Percentiles rank a stretch among this genome's conserved stretches.
phyloP scores from a whole-genome alignment of 1,140 invertebrate genomes.

The Drosophila funebris region DNA sequence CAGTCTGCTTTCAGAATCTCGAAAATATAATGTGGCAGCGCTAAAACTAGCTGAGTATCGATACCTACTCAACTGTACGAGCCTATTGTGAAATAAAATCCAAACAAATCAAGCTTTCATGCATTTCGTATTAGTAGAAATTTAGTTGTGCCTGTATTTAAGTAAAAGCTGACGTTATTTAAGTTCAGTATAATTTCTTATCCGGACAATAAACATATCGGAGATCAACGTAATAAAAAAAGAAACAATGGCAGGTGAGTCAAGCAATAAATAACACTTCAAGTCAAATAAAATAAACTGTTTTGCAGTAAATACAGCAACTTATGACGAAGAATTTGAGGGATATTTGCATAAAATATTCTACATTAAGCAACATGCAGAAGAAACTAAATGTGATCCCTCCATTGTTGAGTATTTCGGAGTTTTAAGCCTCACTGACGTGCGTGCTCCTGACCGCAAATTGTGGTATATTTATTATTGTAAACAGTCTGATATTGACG shows the following conservation, averaged over 20 bases:
- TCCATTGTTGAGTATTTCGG: constrained; percentile 54
- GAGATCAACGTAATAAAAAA: not conserved
- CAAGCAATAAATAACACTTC: not conserved
- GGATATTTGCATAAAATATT: constrained; percentile 44
- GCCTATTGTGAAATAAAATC: constrained; percentile 13
- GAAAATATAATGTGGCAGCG: not conserved
- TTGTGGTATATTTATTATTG: constrained; percentile 59
- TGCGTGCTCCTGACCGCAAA: constrained; percentile 47
- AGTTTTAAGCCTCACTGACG: constrained; percentile 50
- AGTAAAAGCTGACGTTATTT: not conserved
- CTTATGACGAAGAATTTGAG: constrained; percentile 46
- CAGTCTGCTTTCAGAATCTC: not conserved
- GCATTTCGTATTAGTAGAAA: constrained; percentile 10
- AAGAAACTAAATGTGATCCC: constrained; percentile 16
- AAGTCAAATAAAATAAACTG: not conserved
- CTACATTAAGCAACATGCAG: constrained; percentile 15
- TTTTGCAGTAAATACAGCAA: constrained; percentile 20
- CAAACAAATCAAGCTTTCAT: not conserved
- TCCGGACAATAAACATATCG: not conserved
- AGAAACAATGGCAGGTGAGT: constrained; percentile 26
- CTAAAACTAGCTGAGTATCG: not conserved
- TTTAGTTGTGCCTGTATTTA: constrained; percentile 9
- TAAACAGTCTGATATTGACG: constrained; percentile 47
- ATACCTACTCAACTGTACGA: too few relatives aligned
- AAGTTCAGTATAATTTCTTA: not conserved